phyloP scores from a whole-genome alignment of 1,140 invertebrate genomes.

The Halyomorpha halys region DNA sequence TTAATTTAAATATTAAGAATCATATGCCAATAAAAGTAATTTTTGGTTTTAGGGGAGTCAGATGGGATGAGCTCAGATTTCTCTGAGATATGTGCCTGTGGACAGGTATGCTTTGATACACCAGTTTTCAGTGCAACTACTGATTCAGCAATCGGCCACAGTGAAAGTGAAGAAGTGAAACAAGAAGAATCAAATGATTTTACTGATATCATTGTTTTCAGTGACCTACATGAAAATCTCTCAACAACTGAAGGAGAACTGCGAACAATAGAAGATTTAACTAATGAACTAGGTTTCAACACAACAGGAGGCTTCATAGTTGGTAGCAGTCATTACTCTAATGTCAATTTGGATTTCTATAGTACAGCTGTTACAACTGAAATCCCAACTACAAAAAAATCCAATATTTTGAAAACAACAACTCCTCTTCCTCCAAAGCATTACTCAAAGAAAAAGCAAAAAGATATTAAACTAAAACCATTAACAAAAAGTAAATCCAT shows the following conservation, averaged over 20 bases:
- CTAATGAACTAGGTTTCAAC: conserved; percentile 12
- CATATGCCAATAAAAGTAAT: neutral
- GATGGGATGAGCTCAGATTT: conserved; percentile 28
- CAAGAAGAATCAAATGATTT: conserved; percentile 23
- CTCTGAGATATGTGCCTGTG: conserved; percentile 29
- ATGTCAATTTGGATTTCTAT: neutral
- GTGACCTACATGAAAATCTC: conserved; percentile 25
- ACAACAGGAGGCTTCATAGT: conserved; percentile 5
- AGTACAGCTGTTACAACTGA: conserved; percentile 4
- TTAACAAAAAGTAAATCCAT: neutral
- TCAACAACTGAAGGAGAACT: conserved; percentile 20
- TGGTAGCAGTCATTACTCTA: neutral
- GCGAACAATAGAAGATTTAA: conserved; percentile 12
- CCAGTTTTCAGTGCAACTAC: conserved; percentile 1
- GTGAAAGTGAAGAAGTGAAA: conserved; percentile 17
- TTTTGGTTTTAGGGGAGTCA: conserved; percentile 22
- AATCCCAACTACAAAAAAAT: neutral
- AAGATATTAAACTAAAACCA: neutral
- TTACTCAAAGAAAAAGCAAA: neutral
- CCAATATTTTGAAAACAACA: neutral
- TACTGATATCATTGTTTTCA: conserved; percentile 29
- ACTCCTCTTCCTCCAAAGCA: neutral
- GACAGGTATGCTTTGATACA: conserved; percentile 19
- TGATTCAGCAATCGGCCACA: neutral
- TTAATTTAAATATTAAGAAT: no score